These are phyloP conservation scores for Unio delphinus DNA, from an alignment of 2,888 invertebrate genomes.

Conservation along the genomic window DNA sequence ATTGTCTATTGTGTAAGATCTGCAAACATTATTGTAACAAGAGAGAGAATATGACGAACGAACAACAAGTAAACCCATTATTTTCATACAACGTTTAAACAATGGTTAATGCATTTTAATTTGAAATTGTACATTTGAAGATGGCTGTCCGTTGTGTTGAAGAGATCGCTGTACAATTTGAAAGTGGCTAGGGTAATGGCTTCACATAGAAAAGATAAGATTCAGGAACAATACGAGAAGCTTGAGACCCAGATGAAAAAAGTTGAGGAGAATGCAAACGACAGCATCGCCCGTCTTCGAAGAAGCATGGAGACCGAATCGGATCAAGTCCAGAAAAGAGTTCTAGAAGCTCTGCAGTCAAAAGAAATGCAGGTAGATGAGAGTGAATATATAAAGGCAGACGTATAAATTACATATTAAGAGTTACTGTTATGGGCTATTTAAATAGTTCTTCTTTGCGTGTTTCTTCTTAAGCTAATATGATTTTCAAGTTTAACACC, in stretches of 20 bases:
- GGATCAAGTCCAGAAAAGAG: conserved; percentile 14
- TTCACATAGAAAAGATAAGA: conserved; percentile 44
- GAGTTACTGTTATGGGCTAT: too few species aligned
- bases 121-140: conserved; percentile 20
- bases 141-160: conserved; percentile 50
- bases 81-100: too few species aligned
- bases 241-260: conserved; percentile 39
- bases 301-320: conserved; percentile 25
- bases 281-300: conserved; percentile 33
- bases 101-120: not conserved
- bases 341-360: conserved; percentile 20
- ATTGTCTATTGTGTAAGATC: too few species aligned
- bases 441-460: too few species aligned
- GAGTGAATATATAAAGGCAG: too few species aligned
- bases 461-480: too few species aligned
- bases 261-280: conserved; percentile 39
- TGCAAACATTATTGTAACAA: too few species aligned
- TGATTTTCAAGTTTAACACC: too few species aligned
- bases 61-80: too few species aligned
- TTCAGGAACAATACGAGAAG: conserved; percentile 36
- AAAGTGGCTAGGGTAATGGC: conserved; percentile 53
- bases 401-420: too few species aligned
- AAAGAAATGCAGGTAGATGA: conserved; percentile 1
- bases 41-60: too few species aligned
- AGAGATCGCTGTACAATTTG: conserved; percentile 48